Evolutionary conservation across 2,888 invertebrate genomes (phyloP).

Genomic region (Calameuta pallipes): DNA sequence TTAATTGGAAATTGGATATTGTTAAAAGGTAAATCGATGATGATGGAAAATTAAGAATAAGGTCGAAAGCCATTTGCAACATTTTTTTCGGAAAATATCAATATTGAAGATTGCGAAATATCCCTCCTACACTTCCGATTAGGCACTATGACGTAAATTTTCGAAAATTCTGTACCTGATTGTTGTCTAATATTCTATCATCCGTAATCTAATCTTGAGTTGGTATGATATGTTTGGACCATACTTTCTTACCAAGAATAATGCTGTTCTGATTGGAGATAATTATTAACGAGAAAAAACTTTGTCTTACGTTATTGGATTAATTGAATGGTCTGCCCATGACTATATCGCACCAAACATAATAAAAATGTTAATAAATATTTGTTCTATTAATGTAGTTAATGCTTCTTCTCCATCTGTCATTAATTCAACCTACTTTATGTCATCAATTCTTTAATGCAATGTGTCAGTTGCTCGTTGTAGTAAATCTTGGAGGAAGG

Average conservation of each 20-base stretch:
- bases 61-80: not conserved
- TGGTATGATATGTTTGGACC: not conserved
- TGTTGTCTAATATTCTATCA: not conserved
- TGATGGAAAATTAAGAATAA: not conserved
- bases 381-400: not conserved
- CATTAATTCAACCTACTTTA: not conserved
- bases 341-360: not conserved
- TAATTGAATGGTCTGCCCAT: not conserved
- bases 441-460: not conserved
- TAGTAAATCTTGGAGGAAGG: not conserved
- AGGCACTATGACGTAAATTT: not conserved
- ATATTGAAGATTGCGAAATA: not conserved
- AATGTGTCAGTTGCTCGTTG: not conserved
- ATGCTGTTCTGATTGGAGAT: not conserved
- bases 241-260: not conserved
- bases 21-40: not conserved
- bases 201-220: not conserved
- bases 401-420: not conserved
- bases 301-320: conserved; percentile 10
- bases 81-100: not conserved
- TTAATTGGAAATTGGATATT: not conserved
- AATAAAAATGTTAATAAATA: not conserved
- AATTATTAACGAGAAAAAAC: conserved; percentile 8
- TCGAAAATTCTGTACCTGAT: not conserved
- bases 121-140: not conserved